These are phyloP conservation scores for Acanthococcus lagerstroemiae DNA, from an alignment of 2,888 invertebrate genomes.

Conservation along the genomic window DNA sequence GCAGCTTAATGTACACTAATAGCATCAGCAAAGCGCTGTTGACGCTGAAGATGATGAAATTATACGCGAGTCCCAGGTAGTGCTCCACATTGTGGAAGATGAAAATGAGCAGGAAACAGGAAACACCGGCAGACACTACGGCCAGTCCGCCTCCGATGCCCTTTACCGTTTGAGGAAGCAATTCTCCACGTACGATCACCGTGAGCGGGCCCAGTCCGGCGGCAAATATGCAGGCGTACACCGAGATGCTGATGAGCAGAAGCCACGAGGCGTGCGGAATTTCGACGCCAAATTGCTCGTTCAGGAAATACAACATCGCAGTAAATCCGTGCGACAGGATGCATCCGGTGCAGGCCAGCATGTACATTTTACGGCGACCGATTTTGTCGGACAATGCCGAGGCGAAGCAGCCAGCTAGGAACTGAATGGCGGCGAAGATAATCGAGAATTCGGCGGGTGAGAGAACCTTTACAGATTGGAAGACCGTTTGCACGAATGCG, in stretches of 20 bases:
- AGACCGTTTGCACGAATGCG: conserved; percentile 11
- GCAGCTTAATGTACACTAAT: conserved; percentile 7
- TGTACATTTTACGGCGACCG: conserved; percentile 9
- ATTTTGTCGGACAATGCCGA: conserved; percentile 11
- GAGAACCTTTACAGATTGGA: conserved; percentile 4
- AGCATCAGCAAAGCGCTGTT: background rate
- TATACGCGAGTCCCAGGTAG: conserved; percentile 9
- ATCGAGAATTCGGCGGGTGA: conserved; percentile 1
- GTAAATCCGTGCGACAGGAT: conserved; percentile 11
- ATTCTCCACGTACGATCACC: conserved; percentile 16
- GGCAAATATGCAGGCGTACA: conserved; percentile 11
- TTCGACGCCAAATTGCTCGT: background rate
- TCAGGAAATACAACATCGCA: conserved; percentile 5
- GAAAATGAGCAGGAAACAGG: conserved; percentile 18
- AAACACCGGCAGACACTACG: conserved; percentile 18
- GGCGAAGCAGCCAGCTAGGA: conserved; percentile 2
- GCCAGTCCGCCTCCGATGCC: conserved; percentile 24
- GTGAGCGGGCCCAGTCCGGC: conserved; percentile 18
- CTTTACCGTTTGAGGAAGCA: conserved; percentile 23
- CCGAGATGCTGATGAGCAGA: conserved; percentile 8
- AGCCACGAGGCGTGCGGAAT: background rate
- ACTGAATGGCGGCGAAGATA: conserved; percentile 11
- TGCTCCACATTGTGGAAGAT: conserved; percentile 13
- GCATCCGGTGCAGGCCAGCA: background rate
- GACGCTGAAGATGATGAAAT: conserved; percentile 19